Base-by-base conservation (phyloP, 2,113 vertebrate species). In the Ammodytes dubius region DNA sequence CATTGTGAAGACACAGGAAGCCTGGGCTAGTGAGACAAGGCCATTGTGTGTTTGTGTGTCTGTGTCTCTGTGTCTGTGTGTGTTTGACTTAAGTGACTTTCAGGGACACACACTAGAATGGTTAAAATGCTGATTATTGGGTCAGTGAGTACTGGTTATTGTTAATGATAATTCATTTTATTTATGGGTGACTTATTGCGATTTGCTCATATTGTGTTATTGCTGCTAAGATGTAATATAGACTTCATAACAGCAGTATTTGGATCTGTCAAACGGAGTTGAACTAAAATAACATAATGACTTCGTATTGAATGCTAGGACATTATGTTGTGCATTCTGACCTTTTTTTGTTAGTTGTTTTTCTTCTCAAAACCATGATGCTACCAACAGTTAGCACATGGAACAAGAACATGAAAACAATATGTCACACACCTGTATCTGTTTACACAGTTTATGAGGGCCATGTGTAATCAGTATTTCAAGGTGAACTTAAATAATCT, bases 1-100 rank as follows among this genome's bases (percentile, higher is more conserved):
- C 77, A 83, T n/a, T 64, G 12, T 35, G 42, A 79, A 63, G 70
- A 80, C 80, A 64, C 57, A 68, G 82, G 50, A 81, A 64, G 13
- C 14, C 12, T 53, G 27, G 52, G 7, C 14, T 11, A n/a, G 59
- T 27, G 12, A 54, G 46, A 56, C 82, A 83, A 85, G 83, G 82
- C 14, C 61, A 61, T 40, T 6, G 27, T 50, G 15, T 77, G 40
- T 56, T 43, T n/a, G 45, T 37, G 19, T 17, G 57, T 39, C 69
- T n/a, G 15, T 46, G 12, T 52, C 42, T 46, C 53, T n/a, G 56
- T 56, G 39, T 56, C 39, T 39, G 27, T 39, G 43, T 15, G 58
- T 19, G 27, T 27, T 27, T 27, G 27, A 27, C 27, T 27, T 27
- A 27, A 27, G 27, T 27, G 27, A 27, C 27, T 27, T 27, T 27